These are phyloP conservation scores for Micromussa lordhowensis DNA, from an alignment of 92 coral and sea anemone species.

Conservation along the genomic window DNA sequence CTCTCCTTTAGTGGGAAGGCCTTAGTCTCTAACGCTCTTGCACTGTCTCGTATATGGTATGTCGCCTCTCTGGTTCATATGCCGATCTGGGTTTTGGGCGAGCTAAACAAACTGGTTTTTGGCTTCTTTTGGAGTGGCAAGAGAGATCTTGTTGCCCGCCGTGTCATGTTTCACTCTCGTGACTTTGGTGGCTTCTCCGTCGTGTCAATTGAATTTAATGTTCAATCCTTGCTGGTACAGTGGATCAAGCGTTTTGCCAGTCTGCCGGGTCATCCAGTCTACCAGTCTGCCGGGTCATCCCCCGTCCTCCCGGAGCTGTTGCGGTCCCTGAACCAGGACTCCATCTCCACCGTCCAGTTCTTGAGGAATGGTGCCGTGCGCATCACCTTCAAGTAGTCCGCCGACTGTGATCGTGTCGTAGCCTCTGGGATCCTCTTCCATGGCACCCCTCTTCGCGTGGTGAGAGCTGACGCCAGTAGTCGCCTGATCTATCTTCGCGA, in stretches of 20 bases:
- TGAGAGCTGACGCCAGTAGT: too few relatives aligned
- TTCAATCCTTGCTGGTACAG: background rate
- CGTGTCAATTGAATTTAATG: background rate
- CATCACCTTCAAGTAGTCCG: too few relatives aligned
- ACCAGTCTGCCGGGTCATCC: background rate
- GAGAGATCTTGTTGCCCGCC: constrained; percentile 4
- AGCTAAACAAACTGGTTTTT: background rate
- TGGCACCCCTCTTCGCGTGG: too few relatives aligned
- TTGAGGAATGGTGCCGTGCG: too few relatives aligned
- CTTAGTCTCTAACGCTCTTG: background rate
- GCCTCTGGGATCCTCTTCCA: too few relatives aligned
- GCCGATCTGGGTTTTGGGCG: background rate
- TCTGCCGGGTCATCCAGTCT: too few relatives aligned
- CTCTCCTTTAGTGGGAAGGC: constrained; percentile 1
- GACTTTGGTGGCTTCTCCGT: background rate
- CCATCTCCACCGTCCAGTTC: too few relatives aligned
- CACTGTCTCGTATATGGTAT: background rate
- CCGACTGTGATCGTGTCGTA: too few relatives aligned
- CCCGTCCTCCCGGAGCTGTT: background rate
- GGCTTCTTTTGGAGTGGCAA: constrained; percentile 30
- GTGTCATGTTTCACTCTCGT: background rate
- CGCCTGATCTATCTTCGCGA: too few relatives aligned
- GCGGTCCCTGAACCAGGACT: too few relatives aligned
- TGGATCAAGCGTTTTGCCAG: constrained; percentile 15
- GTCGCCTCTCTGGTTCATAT: background rate